These are phyloP conservation scores for Liposcelis brunnea DNA, from an alignment of 2,888 invertebrate species.

Conservation along the genomic window DNA sequence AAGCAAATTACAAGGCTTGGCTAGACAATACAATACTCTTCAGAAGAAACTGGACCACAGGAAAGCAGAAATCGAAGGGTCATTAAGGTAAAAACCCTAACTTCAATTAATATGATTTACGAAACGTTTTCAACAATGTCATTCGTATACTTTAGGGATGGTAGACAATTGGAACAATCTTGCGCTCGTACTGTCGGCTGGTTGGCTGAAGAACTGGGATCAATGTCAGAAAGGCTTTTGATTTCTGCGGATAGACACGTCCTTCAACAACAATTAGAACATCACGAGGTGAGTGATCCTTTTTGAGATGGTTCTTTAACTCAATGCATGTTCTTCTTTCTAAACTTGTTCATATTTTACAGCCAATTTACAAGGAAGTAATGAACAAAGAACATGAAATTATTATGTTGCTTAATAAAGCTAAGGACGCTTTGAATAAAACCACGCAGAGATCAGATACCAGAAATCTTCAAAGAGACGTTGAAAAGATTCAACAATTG, in stretches of 20 bases:
- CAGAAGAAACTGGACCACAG: constrained; percentile 78
- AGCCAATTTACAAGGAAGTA: constrained; percentile 72
- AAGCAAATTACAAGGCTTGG: constrained; percentile 70
- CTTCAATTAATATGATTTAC: not conserved
- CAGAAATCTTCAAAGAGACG: constrained; percentile 51
- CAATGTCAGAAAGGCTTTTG: constrained; percentile 54
- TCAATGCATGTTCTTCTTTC: not conserved
- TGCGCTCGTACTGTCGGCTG: constrained; percentile 80
- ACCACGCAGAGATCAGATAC: constrained; percentile 35
- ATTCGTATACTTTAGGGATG: constrained; percentile 44
- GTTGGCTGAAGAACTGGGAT: constrained; percentile 64
- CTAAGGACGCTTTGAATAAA: constrained; percentile 45
- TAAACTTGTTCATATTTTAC: constrained; percentile 16
- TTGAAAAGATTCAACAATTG: constrained; percentile 75
- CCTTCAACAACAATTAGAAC: constrained; percentile 70
- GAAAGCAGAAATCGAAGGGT: constrained; percentile 80
- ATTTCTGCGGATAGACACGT: constrained; percentile 75
- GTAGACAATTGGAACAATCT: constrained; percentile 74
- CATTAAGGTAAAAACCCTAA: no score
- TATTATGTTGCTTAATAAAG: constrained; percentile 84
- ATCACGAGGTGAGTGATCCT: constrained; percentile 47
- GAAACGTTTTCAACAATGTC: not conserved
- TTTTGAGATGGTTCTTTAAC: no score
- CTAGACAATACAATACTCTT: constrained; percentile 69
- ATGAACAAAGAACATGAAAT: constrained; percentile 82